phyloP scores from a whole-genome alignment of 1,140 invertebrate species.

The Tetramorium parvispinum region DNA sequence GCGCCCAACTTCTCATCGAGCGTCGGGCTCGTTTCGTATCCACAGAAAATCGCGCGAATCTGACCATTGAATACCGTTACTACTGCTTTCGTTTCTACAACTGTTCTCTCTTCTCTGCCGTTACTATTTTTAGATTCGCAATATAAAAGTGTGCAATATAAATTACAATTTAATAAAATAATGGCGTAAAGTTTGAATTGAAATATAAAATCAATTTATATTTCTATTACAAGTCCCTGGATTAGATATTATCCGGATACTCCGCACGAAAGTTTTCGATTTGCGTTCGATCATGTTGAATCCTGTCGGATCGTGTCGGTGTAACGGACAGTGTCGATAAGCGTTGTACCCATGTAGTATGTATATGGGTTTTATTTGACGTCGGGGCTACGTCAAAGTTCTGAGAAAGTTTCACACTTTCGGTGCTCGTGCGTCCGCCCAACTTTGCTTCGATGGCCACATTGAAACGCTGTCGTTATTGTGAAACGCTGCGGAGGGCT shows the following conservation, averaged over 20 bases:
- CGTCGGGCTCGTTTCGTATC: slow-evolving; percentile 15
- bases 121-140: not conserved
- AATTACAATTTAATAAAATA: not conserved
- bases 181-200: not conserved
- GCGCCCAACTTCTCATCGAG: slow-evolving; percentile 32
- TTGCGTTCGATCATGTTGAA: slow-evolving; percentile 29
- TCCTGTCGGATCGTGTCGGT: slow-evolving; percentile 32
- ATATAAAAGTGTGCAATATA: not conserved
- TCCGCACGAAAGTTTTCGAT: slow-evolving; percentile 4
- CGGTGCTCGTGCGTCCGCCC: slow-evolving; percentile 36
- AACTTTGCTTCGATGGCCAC: slow-evolving; percentile 58
- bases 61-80: slow-evolving; percentile 2
- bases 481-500: slow-evolving; percentile 52
- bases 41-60: not conserved
- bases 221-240: not conserved
- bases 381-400: slow-evolving; percentile 64
- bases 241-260: slow-evolving; percentile 13
- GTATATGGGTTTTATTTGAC: slow-evolving; percentile 27
- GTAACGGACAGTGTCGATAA: slow-evolving; percentile 61
- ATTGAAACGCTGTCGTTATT: slow-evolving; percentile 64
- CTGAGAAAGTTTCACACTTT: slow-evolving; percentile 59
- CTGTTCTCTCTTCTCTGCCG: too few relatives aligned
- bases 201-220: not conserved
- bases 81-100: not conserved
- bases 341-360: slow-evolving; percentile 38